Base-by-base conservation (phyloP, 2,797 vertebrate species). In the Takifugu ocellatus region DNA sequence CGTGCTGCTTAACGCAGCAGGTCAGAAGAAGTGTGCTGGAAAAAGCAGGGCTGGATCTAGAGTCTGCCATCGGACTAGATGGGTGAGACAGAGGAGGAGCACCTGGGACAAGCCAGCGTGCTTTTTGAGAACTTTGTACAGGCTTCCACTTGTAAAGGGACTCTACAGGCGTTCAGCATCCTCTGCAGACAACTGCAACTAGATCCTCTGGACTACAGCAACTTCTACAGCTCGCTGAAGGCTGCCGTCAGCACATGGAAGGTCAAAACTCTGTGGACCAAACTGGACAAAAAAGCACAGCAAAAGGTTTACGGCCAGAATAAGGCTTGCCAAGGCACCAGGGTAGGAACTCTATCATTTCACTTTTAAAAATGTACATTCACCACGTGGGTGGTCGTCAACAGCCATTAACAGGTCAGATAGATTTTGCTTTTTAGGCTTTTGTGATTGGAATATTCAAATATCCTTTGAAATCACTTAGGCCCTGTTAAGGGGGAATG, bases 91-190 rank as follows among this genome's bases (percentile, higher is more conserved):
- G 93, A 95, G 45, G 93, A 94, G 0, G 94, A 96, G 73, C 93
- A 92, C 16, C 90, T 87, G 49, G 89, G 76, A 25, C 95, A 95
- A 78, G 94, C 93, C n/a, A 87, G 92, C 44, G 94, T 94, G 81
- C 89, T 98, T 43, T 98, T 98, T 67, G 96, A 99, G 89, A 97
- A 93, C 87, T 97, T 99, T n/a, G 90, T 98, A 53, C 93, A 95
- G 87, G 91, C 96, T 0, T 91, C 94, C 62, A 98, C 97, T 0
- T 98, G 96, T 75, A 98, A 98, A 85, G 94, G 95, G 51, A 95
- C 96, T 10, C 91, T 98, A 50, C 96, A 98, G 86, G 94, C 97
- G 64, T 99, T 98, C 75, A 94, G 92, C 77, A 94, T 97, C 81
- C 93, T 98, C 43, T 96, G 93, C 52, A 90, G 94, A 25, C 93